Evolutionary conservation across 1,140 invertebrate genomes (phyloP).

Genomic region (Macrobrachium nipponense): DNA sequence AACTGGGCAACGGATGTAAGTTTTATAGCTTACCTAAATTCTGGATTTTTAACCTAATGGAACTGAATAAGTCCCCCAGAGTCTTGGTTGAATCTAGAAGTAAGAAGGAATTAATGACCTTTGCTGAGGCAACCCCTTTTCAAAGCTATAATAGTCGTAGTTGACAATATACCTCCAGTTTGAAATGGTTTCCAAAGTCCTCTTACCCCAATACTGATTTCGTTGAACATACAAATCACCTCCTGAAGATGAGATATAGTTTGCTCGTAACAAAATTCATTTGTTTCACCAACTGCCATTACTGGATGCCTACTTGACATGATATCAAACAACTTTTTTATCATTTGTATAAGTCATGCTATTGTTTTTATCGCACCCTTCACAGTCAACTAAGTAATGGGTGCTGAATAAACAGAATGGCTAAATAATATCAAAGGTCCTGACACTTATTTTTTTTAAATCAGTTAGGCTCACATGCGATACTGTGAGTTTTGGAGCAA

Average conservation of each 20-base stretch:
- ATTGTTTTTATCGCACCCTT: conserved; percentile 28
- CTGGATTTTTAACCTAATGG: conserved; percentile 15
- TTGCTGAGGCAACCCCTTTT: not conserved
- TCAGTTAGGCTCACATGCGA: not conserved
- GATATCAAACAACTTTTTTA: conserved; percentile 26
- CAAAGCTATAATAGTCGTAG: not conserved
- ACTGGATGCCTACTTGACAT: not conserved
- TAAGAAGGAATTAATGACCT: conserved; percentile 18
- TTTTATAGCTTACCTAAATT: conserved; percentile 25
- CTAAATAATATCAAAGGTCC: not conserved
- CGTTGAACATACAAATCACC: no score
- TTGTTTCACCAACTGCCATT: not conserved
- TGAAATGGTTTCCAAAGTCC: conserved; percentile 11
- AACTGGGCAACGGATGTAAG: not conserved
- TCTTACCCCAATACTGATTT: not conserved
- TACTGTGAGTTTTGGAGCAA: conserved; percentile 6
- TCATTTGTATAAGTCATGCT: not conserved
- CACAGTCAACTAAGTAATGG: conserved; percentile 22
- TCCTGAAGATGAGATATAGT: conserved; percentile 17
- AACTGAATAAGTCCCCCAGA: conserved; percentile 25
- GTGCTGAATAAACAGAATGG: conserved; percentile 15
- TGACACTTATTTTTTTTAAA: not conserved
- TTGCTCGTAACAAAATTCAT: not conserved
- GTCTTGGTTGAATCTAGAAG: conserved; percentile 26
- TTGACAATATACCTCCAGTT: conserved; percentile 11